Percentiles rank a stretch among this genome's conserved stretches.
phyloP scores from a whole-genome alignment of 2,113 vertebrate species.

The Strix aluco region DNA sequence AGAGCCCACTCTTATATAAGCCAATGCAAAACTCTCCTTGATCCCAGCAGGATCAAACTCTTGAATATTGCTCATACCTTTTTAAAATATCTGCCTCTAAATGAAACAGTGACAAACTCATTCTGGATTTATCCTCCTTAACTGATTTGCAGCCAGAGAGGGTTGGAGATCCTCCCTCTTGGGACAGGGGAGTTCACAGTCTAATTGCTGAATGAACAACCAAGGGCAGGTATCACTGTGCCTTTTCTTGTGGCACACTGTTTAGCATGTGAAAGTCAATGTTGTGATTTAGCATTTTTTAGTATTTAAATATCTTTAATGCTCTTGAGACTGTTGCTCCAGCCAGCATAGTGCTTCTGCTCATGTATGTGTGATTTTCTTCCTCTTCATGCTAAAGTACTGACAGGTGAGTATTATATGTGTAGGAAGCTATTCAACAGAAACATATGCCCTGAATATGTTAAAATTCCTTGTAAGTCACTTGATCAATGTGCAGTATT shows the following conservation, averaged over 20 bases:
- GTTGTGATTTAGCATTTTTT: neutral
- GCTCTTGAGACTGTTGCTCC: neutral
- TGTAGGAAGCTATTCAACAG: constrained; percentile 19
- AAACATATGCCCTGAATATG: constrained; percentile 45
- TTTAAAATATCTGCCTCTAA: constrained; percentile 27
- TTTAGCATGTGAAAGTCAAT: neutral
- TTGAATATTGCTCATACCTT: constrained; percentile 40
- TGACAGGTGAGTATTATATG: constrained; percentile 48
- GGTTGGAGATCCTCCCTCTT: neutral
- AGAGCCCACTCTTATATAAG: constrained; percentile 11
- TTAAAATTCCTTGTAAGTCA: constrained; percentile 22
- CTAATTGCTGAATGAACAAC: neutral
- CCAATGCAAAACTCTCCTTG: constrained; percentile 37
- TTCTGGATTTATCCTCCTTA: constrained; percentile 13
- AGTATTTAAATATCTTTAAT: neutral
- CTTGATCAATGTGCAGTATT: constrained; percentile 40
- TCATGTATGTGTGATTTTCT: neutral
- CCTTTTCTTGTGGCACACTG: neutral
- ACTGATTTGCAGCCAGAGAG: neutral
- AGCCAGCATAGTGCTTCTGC: neutral
- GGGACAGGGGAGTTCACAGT: neutral
- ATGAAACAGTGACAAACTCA: neutral
- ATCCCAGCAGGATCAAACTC: constrained; percentile 54
- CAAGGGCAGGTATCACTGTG: neutral
- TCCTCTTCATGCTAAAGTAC: neutral